Percentiles rank a stretch among this genome's conserved stretches.
phyloP scores from a whole-genome alignment of 2,888 invertebrate species.

The Eilema depressum region DNA sequence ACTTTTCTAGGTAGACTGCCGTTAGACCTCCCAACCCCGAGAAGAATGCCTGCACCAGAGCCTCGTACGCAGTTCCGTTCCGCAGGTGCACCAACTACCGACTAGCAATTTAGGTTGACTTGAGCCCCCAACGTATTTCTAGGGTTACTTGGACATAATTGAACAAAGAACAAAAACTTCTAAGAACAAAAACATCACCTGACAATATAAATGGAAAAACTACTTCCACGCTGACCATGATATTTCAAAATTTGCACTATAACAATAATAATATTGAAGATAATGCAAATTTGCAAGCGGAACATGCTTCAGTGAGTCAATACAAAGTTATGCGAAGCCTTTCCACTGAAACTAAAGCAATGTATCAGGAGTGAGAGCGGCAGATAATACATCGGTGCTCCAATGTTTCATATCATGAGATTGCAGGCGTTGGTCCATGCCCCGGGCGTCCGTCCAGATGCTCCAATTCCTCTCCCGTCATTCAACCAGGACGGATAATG shows the following conservation, averaged over 20 bases:
- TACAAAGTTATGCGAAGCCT: conserved; percentile 45
- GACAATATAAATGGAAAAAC: neutral
- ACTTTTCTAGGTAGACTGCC: too few relatives aligned
- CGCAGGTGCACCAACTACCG: too few relatives aligned
- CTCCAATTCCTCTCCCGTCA: conserved; percentile 59
- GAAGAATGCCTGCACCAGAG: too few relatives aligned
- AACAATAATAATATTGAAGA: conserved; percentile 43
- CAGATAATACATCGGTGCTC: conserved; percentile 26
- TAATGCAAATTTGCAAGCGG: conserved; percentile 30
- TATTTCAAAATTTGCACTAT: conserved; percentile 24
- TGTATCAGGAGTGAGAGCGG: conserved; percentile 44
- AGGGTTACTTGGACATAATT: too few relatives aligned
- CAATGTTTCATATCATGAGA: conserved; percentile 62
- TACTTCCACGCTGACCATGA: conserved; percentile 8
- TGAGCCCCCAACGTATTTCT: too few relatives aligned
- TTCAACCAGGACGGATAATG: conserved; percentile 55
- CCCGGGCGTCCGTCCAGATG: conserved; percentile 46
- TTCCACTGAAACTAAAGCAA: conserved; percentile 38
- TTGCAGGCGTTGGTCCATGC: conserved; percentile 55
- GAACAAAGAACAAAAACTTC: too few relatives aligned
- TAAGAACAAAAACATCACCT: neutral
- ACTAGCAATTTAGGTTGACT: too few relatives aligned
- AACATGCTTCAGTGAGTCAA: conserved; percentile 33
- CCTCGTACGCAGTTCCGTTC: too few relatives aligned
- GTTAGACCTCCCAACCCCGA: neutral